A percentile compares a stretch with the other conserved stretches of the same genome.
Evolutionary conservation across 2,113 vertebrate genomes (phyloP).

Genomic region (Oreochromis tanganicae): DNA sequence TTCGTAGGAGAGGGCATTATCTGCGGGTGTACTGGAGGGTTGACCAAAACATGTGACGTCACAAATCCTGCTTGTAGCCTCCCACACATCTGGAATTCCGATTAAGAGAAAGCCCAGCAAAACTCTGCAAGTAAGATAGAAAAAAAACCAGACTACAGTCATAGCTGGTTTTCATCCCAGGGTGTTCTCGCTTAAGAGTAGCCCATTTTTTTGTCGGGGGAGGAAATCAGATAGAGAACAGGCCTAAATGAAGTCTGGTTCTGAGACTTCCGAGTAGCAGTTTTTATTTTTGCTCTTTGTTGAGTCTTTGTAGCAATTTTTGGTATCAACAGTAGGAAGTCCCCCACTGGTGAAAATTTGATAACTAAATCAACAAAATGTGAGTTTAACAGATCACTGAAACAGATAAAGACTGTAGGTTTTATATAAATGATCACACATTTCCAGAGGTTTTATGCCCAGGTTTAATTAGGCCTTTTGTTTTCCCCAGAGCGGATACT

Average conservation of each 20-base stretch:
- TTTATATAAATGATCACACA: not conserved
- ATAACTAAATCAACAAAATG: not conserved
- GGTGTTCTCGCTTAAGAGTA: not conserved
- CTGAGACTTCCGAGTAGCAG: not conserved
- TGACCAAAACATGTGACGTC: not conserved
- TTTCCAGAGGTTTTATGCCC: not conserved
- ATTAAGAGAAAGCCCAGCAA: not conserved
- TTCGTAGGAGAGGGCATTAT: not conserved
- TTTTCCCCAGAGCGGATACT: not conserved
- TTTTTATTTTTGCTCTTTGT: not conserved
- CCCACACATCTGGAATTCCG: not conserved
- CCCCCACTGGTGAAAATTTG: not conserved
- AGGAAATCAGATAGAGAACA: not conserved
- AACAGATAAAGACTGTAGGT: not conserved
- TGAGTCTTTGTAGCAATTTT: not conserved
- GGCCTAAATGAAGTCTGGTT: not conserved
- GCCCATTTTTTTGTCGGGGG: not conserved
- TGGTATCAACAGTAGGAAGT: not conserved
- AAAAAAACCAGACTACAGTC: not conserved
- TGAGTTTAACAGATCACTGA: not conserved
- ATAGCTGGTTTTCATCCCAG: not conserved
- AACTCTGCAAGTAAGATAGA: not conserved
- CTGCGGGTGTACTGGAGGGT: not conserved
- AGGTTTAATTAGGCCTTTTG: not conserved
- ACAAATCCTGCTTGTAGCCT: not conserved